These are phyloP conservation scores for Cheumatopsyche charites DNA, from an alignment of 1,140 invertebrate genomes.

Conservation along the genomic window DNA sequence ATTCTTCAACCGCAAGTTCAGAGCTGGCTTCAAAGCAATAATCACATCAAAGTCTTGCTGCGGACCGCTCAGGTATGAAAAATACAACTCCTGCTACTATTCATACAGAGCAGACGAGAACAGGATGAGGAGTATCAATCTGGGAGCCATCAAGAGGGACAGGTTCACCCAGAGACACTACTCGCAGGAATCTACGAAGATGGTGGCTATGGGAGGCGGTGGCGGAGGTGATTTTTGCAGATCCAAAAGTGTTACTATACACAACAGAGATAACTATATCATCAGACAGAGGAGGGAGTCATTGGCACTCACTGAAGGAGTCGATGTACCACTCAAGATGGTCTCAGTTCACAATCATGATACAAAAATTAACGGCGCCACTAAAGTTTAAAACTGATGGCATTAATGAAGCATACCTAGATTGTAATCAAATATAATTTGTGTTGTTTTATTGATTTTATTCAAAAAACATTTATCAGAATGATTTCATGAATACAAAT, in stretches of 20 bases:
- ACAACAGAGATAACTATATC: constrained; percentile 42
- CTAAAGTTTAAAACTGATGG: constrained; percentile 33
- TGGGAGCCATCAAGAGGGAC: constrained; percentile 41
- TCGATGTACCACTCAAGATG: constrained; percentile 42
- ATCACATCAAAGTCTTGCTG: constrained; percentile 54
- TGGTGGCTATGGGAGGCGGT: constrained; percentile 27
- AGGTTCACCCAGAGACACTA: constrained; percentile 42
- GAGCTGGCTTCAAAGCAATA: constrained; percentile 65
- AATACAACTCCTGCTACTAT: constrained; percentile 47
- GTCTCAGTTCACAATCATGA: constrained; percentile 33
- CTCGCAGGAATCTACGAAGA: constrained; percentile 41
- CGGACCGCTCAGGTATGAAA: constrained; percentile 50
- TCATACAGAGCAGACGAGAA: constrained; percentile 45
- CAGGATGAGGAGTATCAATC: constrained; percentile 40
- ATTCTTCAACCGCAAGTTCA: constrained; percentile 71
- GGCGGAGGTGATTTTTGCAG: background rate
- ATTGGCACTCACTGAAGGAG: constrained; percentile 40
- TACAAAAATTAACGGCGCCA: constrained; percentile 42
- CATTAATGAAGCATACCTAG: background rate
- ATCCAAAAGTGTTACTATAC: constrained; percentile 44
- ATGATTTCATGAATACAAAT: too few relatives aligned
- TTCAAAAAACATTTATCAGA: too few relatives aligned
- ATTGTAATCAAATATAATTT: too few relatives aligned
- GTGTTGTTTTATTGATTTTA: too few relatives aligned
- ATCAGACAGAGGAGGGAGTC: constrained; percentile 44